Evolutionary conservation across 1,140 invertebrate species (phyloP), one percentile per base, ranked within the genome.

Genomic region (Monochamus saltuarius): DNA sequence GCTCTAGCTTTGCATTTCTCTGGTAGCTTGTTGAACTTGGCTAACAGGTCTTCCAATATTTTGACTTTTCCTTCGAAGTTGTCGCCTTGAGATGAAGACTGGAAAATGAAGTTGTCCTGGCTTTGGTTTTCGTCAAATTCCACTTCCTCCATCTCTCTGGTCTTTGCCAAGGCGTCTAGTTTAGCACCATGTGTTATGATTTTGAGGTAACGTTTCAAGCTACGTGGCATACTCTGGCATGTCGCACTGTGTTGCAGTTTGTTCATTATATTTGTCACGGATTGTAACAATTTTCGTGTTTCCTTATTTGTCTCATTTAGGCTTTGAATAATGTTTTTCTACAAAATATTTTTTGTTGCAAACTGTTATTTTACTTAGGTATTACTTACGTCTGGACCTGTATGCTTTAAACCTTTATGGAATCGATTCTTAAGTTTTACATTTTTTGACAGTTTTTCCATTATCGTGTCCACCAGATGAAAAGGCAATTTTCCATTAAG

Each of bases 201-300:
- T 52, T 63, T 62, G 6, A 72, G 37, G 34, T 63, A 70, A 7
- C 29, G 43, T 11, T 51, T 38, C 17, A 72, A 60, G n/a, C 59
- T 62, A 0, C 58, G 39, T 1, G 71, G 54, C n/a, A 72, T 53
- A 16, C 49, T 49, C 22, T 69, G 63, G 50, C 71, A 73, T 8
- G 66, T 65, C 10, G 62, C 54, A n/a, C 62, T 59, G 38, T 66
- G 62, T n/a, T 69, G 64, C 40, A 70, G 61, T 46, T 72, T 66
- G n/a, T 59, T 56, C 35, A 73, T 66, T 42, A 73, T 49, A 54
- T 54, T 57, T n/a, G 45, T 45, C 65, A 66, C 72, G 43, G 67
- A 64, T 35, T 68, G 70, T 43, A 73, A 29, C 35, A 70, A 54
- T 40, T 67, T 51, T 13, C 56, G 65, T 7, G 65, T 63, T 59